Percentiles rank a stretch among this genome's conserved stretches.
Conservation (phyloP, 2,113 vertebrate genomes). For the Apodemus sylvaticus region DNA sequence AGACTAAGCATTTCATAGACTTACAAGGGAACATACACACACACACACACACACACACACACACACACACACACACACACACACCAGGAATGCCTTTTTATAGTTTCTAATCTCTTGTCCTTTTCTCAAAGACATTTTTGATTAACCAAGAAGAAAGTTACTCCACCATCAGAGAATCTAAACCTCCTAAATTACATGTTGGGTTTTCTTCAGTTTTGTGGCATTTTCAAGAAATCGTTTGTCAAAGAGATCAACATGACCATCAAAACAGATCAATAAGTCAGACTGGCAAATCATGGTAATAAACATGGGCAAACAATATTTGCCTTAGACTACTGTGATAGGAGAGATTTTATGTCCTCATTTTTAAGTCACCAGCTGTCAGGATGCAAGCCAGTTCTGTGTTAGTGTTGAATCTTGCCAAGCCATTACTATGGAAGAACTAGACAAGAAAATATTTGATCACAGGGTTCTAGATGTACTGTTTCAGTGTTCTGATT, state of each 20-base stretch:
- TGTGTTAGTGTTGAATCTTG: neutral
- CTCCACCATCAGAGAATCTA: neutral
- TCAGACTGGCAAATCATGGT: neutral
- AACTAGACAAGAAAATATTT: neutral
- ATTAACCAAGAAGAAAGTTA: neutral
- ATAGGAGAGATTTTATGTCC: neutral
- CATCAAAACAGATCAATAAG: neutral
- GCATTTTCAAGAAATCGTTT: constrained; percentile 15
- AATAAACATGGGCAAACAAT: neutral
- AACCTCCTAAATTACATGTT: neutral
- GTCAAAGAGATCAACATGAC: neutral
- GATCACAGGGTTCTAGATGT: neutral
- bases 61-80: neutral
- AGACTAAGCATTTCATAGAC: neutral
- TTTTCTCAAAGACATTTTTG: neutral
- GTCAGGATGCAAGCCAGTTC: neutral
- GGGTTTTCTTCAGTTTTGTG: neutral
- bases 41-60: neutral
- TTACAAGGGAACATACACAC: neutral
- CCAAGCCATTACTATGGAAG: neutral
- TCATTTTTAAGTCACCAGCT: neutral
- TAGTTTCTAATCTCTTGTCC: neutral
- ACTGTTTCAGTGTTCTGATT: neutral
- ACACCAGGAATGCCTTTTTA: neutral
- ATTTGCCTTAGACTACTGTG: neutral